Base-by-base conservation (phyloP, 2,113 vertebrate genomes). In the Tychaedon coryphoeus region DNA sequence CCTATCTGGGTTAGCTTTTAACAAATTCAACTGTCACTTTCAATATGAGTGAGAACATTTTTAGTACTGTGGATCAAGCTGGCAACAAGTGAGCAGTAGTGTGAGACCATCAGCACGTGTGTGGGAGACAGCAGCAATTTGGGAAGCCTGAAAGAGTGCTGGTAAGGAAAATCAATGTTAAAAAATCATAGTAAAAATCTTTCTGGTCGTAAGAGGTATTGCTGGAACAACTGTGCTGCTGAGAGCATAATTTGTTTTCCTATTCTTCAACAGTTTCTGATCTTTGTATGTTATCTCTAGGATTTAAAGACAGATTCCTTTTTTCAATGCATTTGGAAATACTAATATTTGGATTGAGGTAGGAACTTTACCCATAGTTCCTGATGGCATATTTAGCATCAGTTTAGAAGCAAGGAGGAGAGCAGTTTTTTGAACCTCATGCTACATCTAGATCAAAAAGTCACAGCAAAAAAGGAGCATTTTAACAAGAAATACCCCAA, bases 91-190 rank as follows among this genome's bases (percentile, higher is more conserved):
- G 75, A 95, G 48, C 92, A 94, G 77, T 60, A 56, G 79, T 54
- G 57, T 77, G 75, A 97, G 85, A 95, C 95, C 89, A 89, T 92
- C 82, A 96, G 94, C 74, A 92, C 88, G 47, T 86, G 42, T 0
- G 43, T 80, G 67, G 88, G 79, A 96, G 74, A 90, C 57, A 79
- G 45, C 74, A 92, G 75, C 54, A 70, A 25, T 82, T 71, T 73
- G 31, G 78, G 67, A 88, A 95, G 29, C 19, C 67, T 67, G 54
- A 70, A 60, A 54, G 31, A 80, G 40, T n/a, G 23, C 25, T 33
- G 62, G 28, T 75, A 73, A 82, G 34, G 70, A 42, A 81, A 93
- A 85, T 87, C 57, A 45, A 14, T 80, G 50, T 61, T 82, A 36
- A 80, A 92, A 88, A 86, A 72, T 9, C 54, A 54, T 15, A 54